Evolutionary conservation across 2,888 invertebrate genomes (phyloP).

Genomic region (Phaedon cochleariae): DNA sequence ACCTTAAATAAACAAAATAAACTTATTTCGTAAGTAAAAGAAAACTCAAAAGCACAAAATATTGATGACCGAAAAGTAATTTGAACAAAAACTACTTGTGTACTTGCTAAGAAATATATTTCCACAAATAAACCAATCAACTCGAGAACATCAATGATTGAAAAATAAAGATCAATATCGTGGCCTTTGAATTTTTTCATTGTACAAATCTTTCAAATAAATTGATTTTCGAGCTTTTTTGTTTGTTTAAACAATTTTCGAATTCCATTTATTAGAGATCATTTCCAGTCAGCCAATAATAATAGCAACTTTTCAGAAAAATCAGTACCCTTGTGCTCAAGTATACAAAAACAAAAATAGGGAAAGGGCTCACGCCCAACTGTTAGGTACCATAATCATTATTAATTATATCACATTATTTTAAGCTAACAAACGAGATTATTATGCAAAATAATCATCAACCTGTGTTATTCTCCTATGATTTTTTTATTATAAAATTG

Average conservation of each 20-base stretch:
- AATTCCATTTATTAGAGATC: constrained; percentile 48
- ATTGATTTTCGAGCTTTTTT: constrained; percentile 30
- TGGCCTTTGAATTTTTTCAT: constrained; percentile 28
- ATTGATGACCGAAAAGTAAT: constrained; percentile 11
- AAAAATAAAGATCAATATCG: constrained; percentile 12
- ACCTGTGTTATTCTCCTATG: constrained; percentile 34
- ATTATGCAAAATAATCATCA: constrained; percentile 42
- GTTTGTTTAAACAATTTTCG: constrained; percentile 30
- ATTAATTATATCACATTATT: constrained; percentile 58
- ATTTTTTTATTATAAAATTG: background rate
- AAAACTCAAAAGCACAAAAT: constrained; percentile 31
- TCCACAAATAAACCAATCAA: constrained; percentile 11
- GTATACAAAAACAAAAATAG: constrained; percentile 45
- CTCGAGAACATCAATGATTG: constrained; percentile 15
- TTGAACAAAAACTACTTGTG: constrained; percentile 13
- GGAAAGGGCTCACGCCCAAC: constrained; percentile 40
- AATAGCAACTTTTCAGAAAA: constrained; percentile 51
- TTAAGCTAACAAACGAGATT: constrained; percentile 44
- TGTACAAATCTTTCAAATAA: constrained; percentile 31
- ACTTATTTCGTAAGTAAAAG: constrained; percentile 14
- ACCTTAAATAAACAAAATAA: constrained; percentile 28
- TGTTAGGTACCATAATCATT: constrained; percentile 54
- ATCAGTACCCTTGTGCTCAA: constrained; percentile 57
- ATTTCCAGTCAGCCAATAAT: constrained; percentile 48
- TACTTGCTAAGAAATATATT: constrained; percentile 17